These are phyloP conservation scores for Axis porcinus DNA, from an alignment of 2,113 vertebrate species.

Conservation along the genomic window DNA sequence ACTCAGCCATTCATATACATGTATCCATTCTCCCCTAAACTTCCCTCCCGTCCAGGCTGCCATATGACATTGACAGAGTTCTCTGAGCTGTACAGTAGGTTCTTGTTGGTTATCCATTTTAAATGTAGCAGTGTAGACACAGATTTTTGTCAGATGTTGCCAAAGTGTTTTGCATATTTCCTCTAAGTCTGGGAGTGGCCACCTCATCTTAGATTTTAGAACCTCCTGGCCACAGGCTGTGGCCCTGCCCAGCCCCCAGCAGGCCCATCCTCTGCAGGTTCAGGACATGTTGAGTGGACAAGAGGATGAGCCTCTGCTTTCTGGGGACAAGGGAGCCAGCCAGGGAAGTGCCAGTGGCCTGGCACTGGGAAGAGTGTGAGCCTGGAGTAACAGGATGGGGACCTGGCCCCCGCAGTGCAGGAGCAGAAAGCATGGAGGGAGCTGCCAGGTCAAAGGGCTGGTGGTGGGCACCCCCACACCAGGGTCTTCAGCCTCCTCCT, in stretches of 20 bases:
- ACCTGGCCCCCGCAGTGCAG: fast-evolving
- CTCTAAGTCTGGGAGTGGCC: not conserved
- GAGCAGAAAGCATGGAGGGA: too few relatives aligned
- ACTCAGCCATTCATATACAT: not conserved
- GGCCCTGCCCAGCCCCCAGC: not conserved
- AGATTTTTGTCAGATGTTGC: not conserved
- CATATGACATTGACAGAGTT: not conserved
- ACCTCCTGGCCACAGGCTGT: not conserved
- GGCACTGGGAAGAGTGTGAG: not conserved
- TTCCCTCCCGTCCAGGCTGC: not conserved
- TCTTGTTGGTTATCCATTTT: not conserved
- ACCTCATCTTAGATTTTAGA: not conserved
- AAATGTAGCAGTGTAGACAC: not conserved
- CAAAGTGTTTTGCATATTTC: not conserved
- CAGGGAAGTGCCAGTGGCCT: not conserved
- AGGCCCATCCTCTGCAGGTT: not conserved
- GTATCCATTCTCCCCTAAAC: not conserved
- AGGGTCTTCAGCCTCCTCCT: fast-evolving
- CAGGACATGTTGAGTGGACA: fast-evolving
- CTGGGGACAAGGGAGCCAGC: not conserved
- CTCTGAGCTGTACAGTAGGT: not conserved
- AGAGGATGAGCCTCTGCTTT: fast-evolving
- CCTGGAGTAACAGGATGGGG: not conserved
- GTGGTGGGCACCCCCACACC: fast-evolving
- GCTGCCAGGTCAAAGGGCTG: too few relatives aligned